A percentile compares a stretch with the other conserved stretches of the same genome.
These are phyloP conservation scores for Serilophus lunatus DNA, from an alignment of 2,113 vertebrate genomes.

Conservation along the genomic window DNA sequence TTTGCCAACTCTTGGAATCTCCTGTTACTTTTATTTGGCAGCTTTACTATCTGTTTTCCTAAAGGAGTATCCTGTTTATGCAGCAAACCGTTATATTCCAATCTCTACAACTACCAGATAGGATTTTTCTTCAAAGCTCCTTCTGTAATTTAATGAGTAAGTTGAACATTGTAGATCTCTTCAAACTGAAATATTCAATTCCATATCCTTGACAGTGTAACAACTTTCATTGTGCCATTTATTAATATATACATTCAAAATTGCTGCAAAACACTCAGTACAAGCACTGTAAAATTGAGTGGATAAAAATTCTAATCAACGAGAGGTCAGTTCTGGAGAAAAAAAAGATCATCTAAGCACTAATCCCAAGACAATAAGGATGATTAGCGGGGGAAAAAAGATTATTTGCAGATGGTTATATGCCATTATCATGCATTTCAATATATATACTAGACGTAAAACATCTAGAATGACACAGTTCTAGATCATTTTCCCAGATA, in stretches of 20 bases:
- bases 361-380: neutral
- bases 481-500: constrained; percentile 14
- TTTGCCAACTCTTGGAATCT: neutral
- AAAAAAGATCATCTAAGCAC: neutral
- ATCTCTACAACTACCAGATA: neutral
- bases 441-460: neutral
- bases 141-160: neutral
- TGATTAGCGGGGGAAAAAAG: neutral
- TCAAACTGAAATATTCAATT: neutral
- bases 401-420: neutral
- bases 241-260: neutral
- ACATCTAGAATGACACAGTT: neutral
- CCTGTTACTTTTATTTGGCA: neutral
- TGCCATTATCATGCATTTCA: too few relatives aligned
- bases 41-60: neutral
- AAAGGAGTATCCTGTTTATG: neutral
- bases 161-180: neutral
- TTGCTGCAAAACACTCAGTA: neutral
- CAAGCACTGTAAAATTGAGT: neutral
- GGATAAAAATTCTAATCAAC: neutral
- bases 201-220: neutral
- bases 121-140: neutral
- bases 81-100: neutral
- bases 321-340: neutral
- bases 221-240: neutral